phyloP scores from a whole-genome alignment of 2,113 vertebrate genomes.

The Mystacornis crossleyi region DNA sequence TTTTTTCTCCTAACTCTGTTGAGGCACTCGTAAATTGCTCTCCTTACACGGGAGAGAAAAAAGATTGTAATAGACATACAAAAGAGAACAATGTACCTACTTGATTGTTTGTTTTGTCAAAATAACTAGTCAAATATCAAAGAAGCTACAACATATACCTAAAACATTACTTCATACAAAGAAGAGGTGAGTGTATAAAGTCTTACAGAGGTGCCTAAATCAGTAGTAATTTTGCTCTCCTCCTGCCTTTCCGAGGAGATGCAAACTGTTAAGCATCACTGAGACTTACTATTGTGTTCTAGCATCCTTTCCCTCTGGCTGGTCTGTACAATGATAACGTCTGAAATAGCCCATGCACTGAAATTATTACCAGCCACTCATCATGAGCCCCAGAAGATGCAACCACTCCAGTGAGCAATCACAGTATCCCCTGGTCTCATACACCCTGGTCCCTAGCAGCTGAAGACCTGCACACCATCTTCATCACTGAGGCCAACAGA shows the following conservation, averaged over 20 bases:
- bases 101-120: background rate
- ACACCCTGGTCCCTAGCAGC: conserved; percentile 51
- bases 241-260: background rate
- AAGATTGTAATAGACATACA: background rate
- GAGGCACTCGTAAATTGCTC: conserved; percentile 53
- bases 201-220: background rate
- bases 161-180: background rate
- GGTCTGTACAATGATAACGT: background rate
- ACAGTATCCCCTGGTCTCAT: background rate
- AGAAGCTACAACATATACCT: background rate
- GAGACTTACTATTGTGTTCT: background rate
- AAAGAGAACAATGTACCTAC: background rate
- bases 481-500: conserved; percentile 81
- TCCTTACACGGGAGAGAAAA: conserved; percentile 11
- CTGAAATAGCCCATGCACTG: background rate
- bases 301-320: background rate
- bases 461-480: conserved; percentile 79
- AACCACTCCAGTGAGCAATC: background rate
- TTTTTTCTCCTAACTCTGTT: background rate
- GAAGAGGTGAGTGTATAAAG: background rate
- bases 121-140: background rate
- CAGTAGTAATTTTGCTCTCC: background rate
- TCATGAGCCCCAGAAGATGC: background rate
- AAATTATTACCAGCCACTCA: background rate
- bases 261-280: background rate